Percentiles rank a stretch among this genome's conserved stretches.
These are phyloP conservation scores for Achroia grisella DNA, from an alignment of 1,140 invertebrate species.

Conservation along the genomic window DNA sequence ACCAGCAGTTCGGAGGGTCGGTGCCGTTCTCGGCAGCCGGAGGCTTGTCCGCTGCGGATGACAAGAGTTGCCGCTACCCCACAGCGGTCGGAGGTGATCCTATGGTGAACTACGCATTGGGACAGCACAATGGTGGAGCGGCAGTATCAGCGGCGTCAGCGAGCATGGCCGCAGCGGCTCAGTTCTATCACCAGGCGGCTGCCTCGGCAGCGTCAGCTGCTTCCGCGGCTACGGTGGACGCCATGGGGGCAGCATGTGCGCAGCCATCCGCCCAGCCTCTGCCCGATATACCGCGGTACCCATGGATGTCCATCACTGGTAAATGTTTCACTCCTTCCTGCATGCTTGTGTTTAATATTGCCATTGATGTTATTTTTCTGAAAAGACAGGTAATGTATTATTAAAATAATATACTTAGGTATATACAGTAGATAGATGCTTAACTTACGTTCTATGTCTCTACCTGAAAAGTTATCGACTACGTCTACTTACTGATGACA, in stretches of 20 bases:
- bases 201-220: conserved; percentile 75
- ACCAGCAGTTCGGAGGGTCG: conserved; percentile 73
- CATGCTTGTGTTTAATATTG: conserved; percentile 17
- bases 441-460: no score
- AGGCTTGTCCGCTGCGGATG: conserved; percentile 76
- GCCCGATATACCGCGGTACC: conserved; percentile 92
- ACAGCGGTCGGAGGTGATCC: conserved; percentile 81
- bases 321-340: conserved; percentile 71
- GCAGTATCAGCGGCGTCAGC: conserved; percentile 82
- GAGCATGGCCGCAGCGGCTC: conserved; percentile 86
- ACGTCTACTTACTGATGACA: no score
- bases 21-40: conserved; percentile 68
- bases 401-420: no score
- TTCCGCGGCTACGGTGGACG: conserved; percentile 70
- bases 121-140: conserved; percentile 84
- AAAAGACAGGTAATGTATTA: no score
- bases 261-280: conserved; percentile 81
- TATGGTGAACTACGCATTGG: conserved; percentile 86
- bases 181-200: conserved; percentile 91
- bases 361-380: conserved; percentile 9
- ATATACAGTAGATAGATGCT: no score
- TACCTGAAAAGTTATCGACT: no score
- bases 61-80: conserved; percentile 86
- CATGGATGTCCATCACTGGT: conserved; percentile 99
- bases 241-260: conserved; percentile 71